Evolutionary conservation across 2,113 vertebrate species (phyloP), one percentile per base, ranked within the genome.

Genomic region (Melierax canorus): DNA sequence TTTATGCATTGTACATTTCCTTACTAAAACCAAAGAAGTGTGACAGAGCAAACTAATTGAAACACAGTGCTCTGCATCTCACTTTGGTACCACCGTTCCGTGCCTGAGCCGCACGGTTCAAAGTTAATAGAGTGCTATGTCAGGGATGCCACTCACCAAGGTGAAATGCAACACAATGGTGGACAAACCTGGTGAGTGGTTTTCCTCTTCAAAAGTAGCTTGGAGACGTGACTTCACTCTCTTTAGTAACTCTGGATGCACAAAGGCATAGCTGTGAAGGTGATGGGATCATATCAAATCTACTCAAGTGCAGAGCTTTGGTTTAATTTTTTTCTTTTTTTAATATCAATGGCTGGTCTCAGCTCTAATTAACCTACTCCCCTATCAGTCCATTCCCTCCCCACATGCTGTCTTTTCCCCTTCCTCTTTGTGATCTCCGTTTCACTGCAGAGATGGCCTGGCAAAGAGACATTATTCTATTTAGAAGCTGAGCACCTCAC

Each of bases 361-460:
- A 98, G 97, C 98, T 98, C 98, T 99, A 98, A 99, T 99, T 99
- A 99, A 99, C 98, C 99, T 98, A 96, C 95, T 97, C 97, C 97
- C 97, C 94, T 98, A 85, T 93, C 92, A 86, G 88, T 91, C 96
- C 96, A 89, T 97, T 97, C 92, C 88, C 78, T 96, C 84, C 96
- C 88, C 92, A 94, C 94, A 96, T 90, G 95, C 81, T 0, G 30
- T 90, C 94, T 97, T 96, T 97, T 92, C 96, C 77, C 96, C 43
- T 95, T 96, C 94, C 71, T 97, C 94, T 95, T 96, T 97, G 95
- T 98, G 98, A 98, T 98, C 97, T 98, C 93, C 96, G 97, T 97
- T 98, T 98, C 97, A 96, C 95, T 97, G 95, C 83, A 98, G 97
- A 98, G 94, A 98, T 97, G 97, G 98, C 96, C 97, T 97, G 76